Percentiles rank a stretch among this genome's conserved stretches.
Evolutionary conservation across 2,113 vertebrate species (phyloP).

Genomic region (Melanotaenia duboulayi): DNA sequence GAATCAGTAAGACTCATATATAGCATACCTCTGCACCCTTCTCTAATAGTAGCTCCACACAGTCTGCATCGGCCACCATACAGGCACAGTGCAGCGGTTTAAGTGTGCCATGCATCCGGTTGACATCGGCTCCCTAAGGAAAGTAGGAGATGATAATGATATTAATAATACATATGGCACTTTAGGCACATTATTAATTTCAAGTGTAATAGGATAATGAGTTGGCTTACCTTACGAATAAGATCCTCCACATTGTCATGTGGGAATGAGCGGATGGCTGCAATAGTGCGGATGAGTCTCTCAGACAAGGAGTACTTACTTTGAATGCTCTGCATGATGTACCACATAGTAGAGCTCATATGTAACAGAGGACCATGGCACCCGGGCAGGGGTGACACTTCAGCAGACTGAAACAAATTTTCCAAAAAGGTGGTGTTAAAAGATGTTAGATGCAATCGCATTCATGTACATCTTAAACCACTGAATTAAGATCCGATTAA

Average conservation of each 20-base stretch:
- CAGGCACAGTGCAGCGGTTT: slow-evolving; percentile 97
- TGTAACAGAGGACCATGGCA: slow-evolving; percentile 83
- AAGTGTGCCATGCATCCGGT: slow-evolving; percentile 94
- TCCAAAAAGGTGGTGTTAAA: slow-evolving; percentile 6
- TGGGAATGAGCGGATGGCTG: slow-evolving; percentile 95
- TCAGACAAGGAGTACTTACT: slow-evolving; percentile 97
- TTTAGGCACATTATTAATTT: neutral
- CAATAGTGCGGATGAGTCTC: slow-evolving; percentile 95
- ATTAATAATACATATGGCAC: neutral
- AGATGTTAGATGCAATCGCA: neutral
- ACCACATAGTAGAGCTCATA: slow-evolving; percentile 89
- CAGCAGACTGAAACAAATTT: slow-evolving; percentile 50
- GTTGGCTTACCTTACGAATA: slow-evolving; percentile 88
- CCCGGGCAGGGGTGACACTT: slow-evolving; percentile 73
- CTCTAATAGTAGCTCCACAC: slow-evolving; percentile 93
- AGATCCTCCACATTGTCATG: slow-evolving; percentile 97
- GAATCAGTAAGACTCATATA: neutral
- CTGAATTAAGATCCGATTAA: too few species aligned
- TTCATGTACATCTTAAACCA: neutral
- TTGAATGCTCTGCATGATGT: slow-evolving; percentile 97
- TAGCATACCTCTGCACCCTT: slow-evolving; percentile 92
- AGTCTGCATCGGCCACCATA: slow-evolving; percentile 96
- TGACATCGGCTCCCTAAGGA: slow-evolving; percentile 92
- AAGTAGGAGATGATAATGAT: neutral
- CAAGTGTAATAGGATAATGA: neutral